Evolutionary conservation across 2,113 vertebrate species (phyloP).

Genomic region (Ctenodactylus gundi): DNA sequence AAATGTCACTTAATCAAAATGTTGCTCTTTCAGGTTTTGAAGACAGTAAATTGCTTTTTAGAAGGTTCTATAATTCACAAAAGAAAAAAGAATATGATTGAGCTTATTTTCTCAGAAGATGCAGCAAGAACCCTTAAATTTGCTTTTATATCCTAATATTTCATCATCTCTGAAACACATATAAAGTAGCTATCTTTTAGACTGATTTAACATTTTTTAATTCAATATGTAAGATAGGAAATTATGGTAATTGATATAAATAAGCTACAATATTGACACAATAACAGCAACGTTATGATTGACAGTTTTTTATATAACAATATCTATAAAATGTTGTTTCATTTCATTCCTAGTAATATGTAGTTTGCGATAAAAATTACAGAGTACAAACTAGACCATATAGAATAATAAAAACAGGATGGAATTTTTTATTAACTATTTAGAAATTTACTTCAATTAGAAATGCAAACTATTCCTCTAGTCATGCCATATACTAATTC

Average conservation of each 20-base stretch:
- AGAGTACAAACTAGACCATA: neutral
- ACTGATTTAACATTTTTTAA: neutral
- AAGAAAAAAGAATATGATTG: constrained; percentile 41
- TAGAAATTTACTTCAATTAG: neutral
- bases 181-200: neutral
- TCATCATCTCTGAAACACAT: neutral
- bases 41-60: constrained; percentile 34
- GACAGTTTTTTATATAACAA: neutral
- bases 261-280: neutral
- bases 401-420: neutral
- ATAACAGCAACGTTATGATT: neutral
- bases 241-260: neutral
- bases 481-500: neutral
- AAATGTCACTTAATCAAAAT: constrained; percentile 57
- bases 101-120: neutral
- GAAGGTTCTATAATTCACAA: neutral
- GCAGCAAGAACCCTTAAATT: constrained; percentile 33
- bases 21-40: constrained; percentile 8
- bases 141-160: neutral
- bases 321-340: neutral
- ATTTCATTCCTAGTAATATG: neutral
- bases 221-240: neutral
- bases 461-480: neutral
- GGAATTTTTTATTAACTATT: neutral
- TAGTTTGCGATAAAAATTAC: neutral